Base-by-base conservation (phyloP, 1,140 invertebrate genomes). In the Eurosta solidaginis region DNA sequence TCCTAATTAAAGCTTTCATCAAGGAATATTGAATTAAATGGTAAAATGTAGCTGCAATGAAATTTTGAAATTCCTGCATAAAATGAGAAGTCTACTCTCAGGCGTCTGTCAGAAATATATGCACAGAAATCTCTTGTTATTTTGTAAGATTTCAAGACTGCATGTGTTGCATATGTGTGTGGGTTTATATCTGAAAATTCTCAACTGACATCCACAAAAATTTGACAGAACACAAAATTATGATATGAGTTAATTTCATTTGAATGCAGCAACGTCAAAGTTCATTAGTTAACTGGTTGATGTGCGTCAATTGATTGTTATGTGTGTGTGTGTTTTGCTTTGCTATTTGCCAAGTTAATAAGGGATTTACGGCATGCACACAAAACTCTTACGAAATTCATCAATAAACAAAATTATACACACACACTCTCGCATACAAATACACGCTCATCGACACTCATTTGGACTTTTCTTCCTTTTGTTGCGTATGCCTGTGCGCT, bases 1-100 rank as follows among this genome's bases (percentile, higher is more conserved):
- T 78, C 78, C 79, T 85, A 85, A 85, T 85, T 63, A 29, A 52
- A 78, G 77, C 54, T 78, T 78, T 78, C 52, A 78, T 27, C 36
- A 63, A n/a, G 42, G 59, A 33, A 78, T 78, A 78, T 78, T 85
- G 82, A 85, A 84, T 85, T 83, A 82, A 83, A 84, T 80, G 82
- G 82, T 81, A 80, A 82, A 68, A 33, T 68, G 59, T 33, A 40
- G 36, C 33, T 20, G 59, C 59, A 68, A 33, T 27, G 27, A 68
- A 20, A 68, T 40, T 22, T n/a, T n/a, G n/a, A n/a, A 68, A 33
- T 59, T 68, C 14, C 14, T 36, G 54, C 33, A 29, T 20, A 27
- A 33, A 17, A n/a, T 25, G 1, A 47, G 59, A 68, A 40, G 59
- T 68, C 59, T 68, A 68, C 59, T 68, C 40, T 68, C 22, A 36